phyloP scores from a whole-genome alignment of 2,888 invertebrate genomes.

The Panopea generosa region DNA sequence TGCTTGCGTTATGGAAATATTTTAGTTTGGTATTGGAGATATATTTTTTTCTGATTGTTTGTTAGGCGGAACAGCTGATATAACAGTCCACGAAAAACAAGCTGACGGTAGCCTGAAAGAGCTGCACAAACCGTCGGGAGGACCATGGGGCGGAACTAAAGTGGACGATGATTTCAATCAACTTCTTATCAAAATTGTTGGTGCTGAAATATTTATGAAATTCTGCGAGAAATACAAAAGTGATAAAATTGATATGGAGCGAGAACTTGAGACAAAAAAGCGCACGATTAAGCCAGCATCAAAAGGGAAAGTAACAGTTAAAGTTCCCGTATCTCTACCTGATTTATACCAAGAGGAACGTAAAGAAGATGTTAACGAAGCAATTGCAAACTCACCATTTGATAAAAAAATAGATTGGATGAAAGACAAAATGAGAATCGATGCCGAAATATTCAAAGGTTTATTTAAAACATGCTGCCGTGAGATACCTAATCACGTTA shows the following conservation, averaged over 20 bases:
- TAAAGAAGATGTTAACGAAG: conserved; percentile 34
- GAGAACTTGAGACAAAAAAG: conserved; percentile 67
- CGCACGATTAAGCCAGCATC: no score
- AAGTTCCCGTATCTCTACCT: conserved; percentile 37
- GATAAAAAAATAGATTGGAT: conserved; percentile 38
- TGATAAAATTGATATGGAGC: conserved; percentile 60
- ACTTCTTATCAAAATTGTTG: conserved; percentile 59
- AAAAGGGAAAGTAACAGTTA: conserved; percentile 56
- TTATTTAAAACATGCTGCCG: conserved; percentile 52
- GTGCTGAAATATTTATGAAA: no score
- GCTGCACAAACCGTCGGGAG: no score
- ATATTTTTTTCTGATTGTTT: no score
- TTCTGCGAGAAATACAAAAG: conserved; percentile 49
- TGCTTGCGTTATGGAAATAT: no score
- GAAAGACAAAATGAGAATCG: conserved; percentile 62
- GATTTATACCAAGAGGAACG: conserved; percentile 38
- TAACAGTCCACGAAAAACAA: no score
- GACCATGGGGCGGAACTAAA: no score
- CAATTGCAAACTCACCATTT: no score
- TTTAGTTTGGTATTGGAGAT: no score
- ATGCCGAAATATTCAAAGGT: conserved; percentile 55
- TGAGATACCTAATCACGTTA: conserved; percentile 58
- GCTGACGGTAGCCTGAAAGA: no score
- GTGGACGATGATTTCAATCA: no score
- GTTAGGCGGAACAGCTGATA: no score